Conservation (phyloP, 1,140 invertebrate species). For the Ctenoplectra terminalis region DNA sequence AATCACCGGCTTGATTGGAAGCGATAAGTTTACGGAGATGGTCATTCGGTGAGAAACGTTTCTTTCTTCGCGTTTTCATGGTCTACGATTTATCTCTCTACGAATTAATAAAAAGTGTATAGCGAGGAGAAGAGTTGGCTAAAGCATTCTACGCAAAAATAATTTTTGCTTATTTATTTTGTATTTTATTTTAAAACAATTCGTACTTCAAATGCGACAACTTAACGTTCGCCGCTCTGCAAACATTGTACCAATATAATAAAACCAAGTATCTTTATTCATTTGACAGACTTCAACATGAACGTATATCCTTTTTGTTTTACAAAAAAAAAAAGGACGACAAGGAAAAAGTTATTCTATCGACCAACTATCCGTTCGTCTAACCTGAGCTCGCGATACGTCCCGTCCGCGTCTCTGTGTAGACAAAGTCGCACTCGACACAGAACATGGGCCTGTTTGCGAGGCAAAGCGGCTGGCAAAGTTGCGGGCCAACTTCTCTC, state of each 20-base stretch:
- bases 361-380: background rate
- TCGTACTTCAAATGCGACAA: no score
- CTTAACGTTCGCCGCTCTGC: background rate
- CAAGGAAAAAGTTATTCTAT: background rate
- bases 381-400: slow-evolving; percentile 1
- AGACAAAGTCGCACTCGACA: slow-evolving; percentile 38
- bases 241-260: background rate
- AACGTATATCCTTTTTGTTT: background rate
- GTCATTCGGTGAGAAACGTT: no score
- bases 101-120: no score
- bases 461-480: slow-evolving; percentile 56
- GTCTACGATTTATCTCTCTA: no score
- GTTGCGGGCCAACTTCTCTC: slow-evolving; percentile 66
- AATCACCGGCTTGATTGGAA: background rate
- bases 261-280: background rate
- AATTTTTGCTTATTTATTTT: no score
- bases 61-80: no score
- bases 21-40: background rate
- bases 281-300: background rate
- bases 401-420: slow-evolving; percentile 9
- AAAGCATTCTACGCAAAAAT: no score
- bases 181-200: no score
- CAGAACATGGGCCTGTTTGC: slow-evolving; percentile 21
- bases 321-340: background rate
- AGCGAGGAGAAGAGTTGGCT: no score